A percentile compares a stretch with the other conserved stretches of the same genome.
These are phyloP conservation scores for Tychaedon coryphoeus DNA, from an alignment of 2,113 vertebrate species.

Conservation along the genomic window DNA sequence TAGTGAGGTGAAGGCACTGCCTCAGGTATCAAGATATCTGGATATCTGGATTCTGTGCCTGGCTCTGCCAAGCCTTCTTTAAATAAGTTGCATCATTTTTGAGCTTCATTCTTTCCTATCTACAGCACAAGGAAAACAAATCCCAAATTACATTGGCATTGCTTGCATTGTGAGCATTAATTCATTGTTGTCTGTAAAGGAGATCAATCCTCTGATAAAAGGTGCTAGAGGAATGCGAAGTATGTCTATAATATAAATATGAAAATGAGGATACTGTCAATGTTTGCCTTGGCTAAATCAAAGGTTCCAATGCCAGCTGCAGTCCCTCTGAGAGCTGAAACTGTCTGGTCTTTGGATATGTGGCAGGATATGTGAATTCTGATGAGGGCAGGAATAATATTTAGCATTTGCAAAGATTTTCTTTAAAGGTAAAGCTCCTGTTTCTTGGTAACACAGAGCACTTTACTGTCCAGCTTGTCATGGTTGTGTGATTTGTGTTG, in stretches of 20 bases:
- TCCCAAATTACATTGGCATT: constrained; percentile 9
- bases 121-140: constrained; percentile 35
- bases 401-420: background rate
- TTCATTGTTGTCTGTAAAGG: background rate
- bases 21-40: background rate
- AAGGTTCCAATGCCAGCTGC: background rate
- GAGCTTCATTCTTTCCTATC: constrained; percentile 39
- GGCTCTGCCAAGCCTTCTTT: background rate
- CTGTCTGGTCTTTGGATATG: background rate
- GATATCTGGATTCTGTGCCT: background rate
- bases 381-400: background rate
- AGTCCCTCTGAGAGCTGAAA: background rate
- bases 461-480: background rate
- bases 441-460: background rate
- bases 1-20: background rate
- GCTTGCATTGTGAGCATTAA: background rate
- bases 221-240: background rate
- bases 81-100: constrained; percentile 8
- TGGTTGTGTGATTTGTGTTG: background rate
- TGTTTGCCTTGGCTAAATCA: background rate
- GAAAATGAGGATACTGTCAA: background rate
- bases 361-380: background rate
- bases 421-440: background rate
- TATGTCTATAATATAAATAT: background rate
- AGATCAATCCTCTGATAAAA: constrained; percentile 40